Percentiles rank a stretch among this genome's conserved stretches.
phyloP scores from a whole-genome alignment of 2,113 vertebrate species.

The Ciconia stormi region DNA sequence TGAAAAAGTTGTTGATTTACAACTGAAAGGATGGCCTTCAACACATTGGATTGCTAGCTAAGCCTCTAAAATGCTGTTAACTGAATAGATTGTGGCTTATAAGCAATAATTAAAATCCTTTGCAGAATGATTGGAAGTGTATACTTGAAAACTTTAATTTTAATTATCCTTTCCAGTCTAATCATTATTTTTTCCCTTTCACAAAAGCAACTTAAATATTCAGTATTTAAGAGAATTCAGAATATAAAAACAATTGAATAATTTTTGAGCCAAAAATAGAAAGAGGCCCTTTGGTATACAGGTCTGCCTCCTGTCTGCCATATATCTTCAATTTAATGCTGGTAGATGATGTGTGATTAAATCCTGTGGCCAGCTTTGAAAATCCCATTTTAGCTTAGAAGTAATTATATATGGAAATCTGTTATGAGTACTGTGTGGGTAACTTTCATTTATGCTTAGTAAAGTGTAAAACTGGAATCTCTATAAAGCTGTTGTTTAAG shows the following conservation, averaged over 20 bases:
- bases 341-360: constrained; percentile 4
- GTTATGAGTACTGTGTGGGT: neutral
- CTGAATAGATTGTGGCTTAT: neutral
- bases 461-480: constrained; percentile 35
- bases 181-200: neutral
- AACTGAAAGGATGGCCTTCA: neutral
- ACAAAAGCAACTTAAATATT: neutral
- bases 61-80: neutral
- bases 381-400: neutral
- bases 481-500: constrained; percentile 12
- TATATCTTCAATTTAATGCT: neutral
- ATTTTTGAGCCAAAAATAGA: neutral
- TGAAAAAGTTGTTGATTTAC: neutral
- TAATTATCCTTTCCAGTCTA: neutral
- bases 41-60: neutral
- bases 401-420: constrained; percentile 55
- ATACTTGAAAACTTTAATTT: neutral
- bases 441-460: constrained; percentile 33
- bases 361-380: constrained; percentile 18
- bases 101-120: neutral
- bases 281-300: neutral
- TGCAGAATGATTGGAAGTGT: neutral
- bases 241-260: neutral
- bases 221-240: neutral
- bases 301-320: neutral